These are phyloP conservation scores for Apocheima hispidaria DNA, from an alignment of 2,888 invertebrate species.

Conservation along the genomic window DNA sequence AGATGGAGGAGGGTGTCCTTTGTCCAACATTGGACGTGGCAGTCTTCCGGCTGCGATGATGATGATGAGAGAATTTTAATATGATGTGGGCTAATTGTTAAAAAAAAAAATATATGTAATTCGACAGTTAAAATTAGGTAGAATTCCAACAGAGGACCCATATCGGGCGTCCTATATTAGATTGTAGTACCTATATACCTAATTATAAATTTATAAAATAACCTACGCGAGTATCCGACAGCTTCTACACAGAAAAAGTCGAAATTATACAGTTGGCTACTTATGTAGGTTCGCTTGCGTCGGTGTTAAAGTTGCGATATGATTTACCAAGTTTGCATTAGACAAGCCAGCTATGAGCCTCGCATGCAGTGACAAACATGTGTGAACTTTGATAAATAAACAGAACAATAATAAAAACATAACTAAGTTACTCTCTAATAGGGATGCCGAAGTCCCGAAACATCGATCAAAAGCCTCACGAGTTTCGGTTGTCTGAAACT, in stretches of 20 bases:
- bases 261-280: slow-evolving; percentile 41
- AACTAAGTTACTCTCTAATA: not conserved
- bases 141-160: too few relatives aligned
- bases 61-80: too few relatives aligned
- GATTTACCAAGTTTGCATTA: slow-evolving; percentile 36
- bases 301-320: slow-evolving; percentile 38
- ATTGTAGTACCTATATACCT: too few relatives aligned
- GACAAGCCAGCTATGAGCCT: slow-evolving; percentile 35
- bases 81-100: too few relatives aligned
- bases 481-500: slow-evolving; percentile 10
- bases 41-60: too few relatives aligned
- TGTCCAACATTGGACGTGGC: too few relatives aligned
- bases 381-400: slow-evolving; percentile 13
- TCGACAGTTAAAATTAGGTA: too few relatives aligned
- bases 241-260: slow-evolving; percentile 38
- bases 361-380: slow-evolving; percentile 17
- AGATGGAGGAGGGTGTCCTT: too few relatives aligned
- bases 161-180: too few relatives aligned
- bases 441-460: not conserved
- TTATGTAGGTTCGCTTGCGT: slow-evolving; percentile 36
- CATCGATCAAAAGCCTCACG: slow-evolving; percentile 14
- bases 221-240: slow-evolving; percentile 34
- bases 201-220: too few relatives aligned
- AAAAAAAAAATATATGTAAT: too few relatives aligned
- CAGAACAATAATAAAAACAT: not conserved